Conservation (phyloP, 2,797 vertebrate genomes). For the Protonibea diacanthus region DNA sequence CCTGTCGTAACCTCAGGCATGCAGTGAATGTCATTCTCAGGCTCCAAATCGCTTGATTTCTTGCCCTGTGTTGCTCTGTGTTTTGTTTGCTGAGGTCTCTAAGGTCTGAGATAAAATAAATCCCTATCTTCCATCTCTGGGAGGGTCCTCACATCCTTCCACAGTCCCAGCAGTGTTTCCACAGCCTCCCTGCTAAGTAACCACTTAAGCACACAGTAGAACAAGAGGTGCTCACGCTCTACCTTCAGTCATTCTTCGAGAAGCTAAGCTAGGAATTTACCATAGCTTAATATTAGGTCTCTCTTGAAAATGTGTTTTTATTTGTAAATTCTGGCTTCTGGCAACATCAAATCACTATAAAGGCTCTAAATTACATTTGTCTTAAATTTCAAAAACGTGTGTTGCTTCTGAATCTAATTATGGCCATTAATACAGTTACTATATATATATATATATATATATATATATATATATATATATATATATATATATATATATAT, state of each 20-base stretch:
- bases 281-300: too few species aligned
- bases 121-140: slow-evolving; percentile 9
- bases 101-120: slow-evolving; percentile 40
- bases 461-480: too few species aligned
- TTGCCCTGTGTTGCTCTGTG: not conserved
- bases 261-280: not conserved
- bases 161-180: not conserved
- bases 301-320: not conserved
- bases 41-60: slow-evolving; percentile 6
- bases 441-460: too few species aligned
- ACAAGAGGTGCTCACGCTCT: slow-evolving; percentile 14
- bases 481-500: too few species aligned
- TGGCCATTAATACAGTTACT: too few species aligned
- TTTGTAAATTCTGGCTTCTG: not conserved
- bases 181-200: slow-evolving; percentile 29
- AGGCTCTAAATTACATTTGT: not conserved
- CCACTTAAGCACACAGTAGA: slow-evolving; percentile 22
- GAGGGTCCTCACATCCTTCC: not conserved
- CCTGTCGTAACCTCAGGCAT: not conserved
- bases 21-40: slow-evolving; percentile 2
- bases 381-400: too few species aligned
- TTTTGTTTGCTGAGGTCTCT: slow-evolving; percentile 17
- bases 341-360: not conserved
- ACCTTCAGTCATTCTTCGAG: not conserved
- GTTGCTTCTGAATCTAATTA: too few species aligned